These are phyloP conservation scores for Carpatolechia fugitivella DNA, from an alignment of 2,888 invertebrate genomes.

Conservation along the genomic window DNA sequence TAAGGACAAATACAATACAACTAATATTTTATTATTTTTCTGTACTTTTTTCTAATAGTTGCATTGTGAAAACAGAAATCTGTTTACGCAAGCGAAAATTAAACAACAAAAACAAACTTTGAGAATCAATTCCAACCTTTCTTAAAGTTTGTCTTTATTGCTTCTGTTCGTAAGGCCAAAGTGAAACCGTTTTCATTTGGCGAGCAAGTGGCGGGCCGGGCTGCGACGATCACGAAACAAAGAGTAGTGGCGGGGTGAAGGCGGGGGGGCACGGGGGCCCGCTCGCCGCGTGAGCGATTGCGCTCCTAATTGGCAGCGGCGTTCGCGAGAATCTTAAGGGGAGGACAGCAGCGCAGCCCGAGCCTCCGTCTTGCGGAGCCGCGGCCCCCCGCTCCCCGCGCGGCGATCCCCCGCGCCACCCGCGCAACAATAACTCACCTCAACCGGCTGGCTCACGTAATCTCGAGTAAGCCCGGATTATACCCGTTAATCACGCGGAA, in stretches of 20 bases:
- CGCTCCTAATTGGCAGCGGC: conserved; percentile 79
- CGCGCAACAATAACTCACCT: conserved; percentile 71
- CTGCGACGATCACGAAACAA: conserved; percentile 62
- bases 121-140: conserved; percentile 46
- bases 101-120: conserved; percentile 30
- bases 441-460: conserved; percentile 62
- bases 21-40: too few species aligned
- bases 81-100: background rate
- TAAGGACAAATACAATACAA: too few species aligned
- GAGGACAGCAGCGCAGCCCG: conserved; percentile 70
- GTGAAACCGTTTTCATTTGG: conserved; percentile 75
- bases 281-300: conserved; percentile 77
- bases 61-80: too few species aligned
- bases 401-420: conserved; percentile 58
- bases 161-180: conserved; percentile 60
- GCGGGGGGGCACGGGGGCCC: conserved; percentile 38
- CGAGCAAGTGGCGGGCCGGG: conserved; percentile 59
- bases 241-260: conserved; percentile 54
- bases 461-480: conserved; percentile 77
- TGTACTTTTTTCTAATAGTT: too few species aligned
- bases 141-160: conserved; percentile 58
- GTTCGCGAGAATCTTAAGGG: conserved; percentile 80
- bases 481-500: conserved; percentile 76
- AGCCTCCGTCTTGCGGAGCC: conserved; percentile 64
- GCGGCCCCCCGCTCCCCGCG: conserved; percentile 47